Conservation (phyloP, 2,888 invertebrate genomes). For the Habroteleia sp. region DNA sequence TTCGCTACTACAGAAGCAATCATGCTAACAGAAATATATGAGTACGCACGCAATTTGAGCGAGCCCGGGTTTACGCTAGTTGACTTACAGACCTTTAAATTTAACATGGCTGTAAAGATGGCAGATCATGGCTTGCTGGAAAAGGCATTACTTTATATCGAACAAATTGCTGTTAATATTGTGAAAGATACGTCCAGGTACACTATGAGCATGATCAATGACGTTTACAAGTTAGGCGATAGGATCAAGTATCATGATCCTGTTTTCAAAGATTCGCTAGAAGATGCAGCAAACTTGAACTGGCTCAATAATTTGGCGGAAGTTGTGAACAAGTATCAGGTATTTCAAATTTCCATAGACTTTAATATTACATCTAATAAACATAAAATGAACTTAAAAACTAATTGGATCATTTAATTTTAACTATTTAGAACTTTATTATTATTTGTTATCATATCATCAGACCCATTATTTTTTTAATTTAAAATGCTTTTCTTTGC, state of each 20-base stretch:
- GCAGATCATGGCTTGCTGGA: slow-evolving; percentile 89
- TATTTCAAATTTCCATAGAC: too few species aligned
- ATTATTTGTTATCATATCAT: too few species aligned
- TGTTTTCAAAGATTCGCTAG: slow-evolving; percentile 81
- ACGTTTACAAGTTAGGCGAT: slow-evolving; percentile 82
- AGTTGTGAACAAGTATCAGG: slow-evolving; percentile 80
- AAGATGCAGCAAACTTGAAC: slow-evolving; percentile 82
- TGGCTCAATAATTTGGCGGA: slow-evolving; percentile 84
- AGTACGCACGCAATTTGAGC: slow-evolving; percentile 93
- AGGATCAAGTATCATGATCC: slow-evolving; percentile 89
- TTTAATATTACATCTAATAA: too few species aligned
- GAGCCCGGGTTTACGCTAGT: slow-evolving; percentile 87
- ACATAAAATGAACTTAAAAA: too few species aligned
- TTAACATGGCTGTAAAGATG: slow-evolving; percentile 89
- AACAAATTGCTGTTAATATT: slow-evolving; percentile 88
- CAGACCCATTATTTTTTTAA: too few species aligned
- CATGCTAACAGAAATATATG: slow-evolving; percentile 97
- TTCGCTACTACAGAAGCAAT: slow-evolving; percentile 92
- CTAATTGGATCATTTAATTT: too few species aligned
- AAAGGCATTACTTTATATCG: slow-evolving; percentile 92
- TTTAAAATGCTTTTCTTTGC: too few species aligned
- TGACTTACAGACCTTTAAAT: slow-evolving; percentile 90
- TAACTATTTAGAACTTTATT: too few species aligned
- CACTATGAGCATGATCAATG: slow-evolving; percentile 82
- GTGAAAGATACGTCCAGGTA: slow-evolving; percentile 83